Conservation (phyloP, 2,888 invertebrate species). For the Steromphala cineraria region DNA sequence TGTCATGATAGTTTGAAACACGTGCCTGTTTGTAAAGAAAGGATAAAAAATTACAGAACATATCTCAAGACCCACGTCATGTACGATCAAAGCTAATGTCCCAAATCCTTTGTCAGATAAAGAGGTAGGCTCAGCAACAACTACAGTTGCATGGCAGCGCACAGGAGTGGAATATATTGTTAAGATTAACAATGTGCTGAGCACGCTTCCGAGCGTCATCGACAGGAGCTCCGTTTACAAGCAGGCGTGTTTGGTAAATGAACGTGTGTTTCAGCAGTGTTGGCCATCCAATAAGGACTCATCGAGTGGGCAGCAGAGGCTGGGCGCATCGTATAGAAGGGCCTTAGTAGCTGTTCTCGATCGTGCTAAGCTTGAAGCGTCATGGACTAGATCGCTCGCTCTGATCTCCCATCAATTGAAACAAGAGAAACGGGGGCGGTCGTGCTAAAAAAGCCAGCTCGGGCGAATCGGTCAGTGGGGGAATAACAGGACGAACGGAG, state of each 20-base stretch:
- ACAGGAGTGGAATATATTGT: no score
- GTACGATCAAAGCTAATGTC: no score
- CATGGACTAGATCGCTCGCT: neutral
- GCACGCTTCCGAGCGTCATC: neutral
- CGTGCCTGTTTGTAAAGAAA: no score
- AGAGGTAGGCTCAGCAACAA: no score
- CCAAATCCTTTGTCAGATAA: no score
- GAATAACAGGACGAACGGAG: neutral
- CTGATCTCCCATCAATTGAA: neutral
- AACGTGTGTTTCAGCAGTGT: neutral
- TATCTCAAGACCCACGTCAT: no score
- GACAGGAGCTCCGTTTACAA: neutral
- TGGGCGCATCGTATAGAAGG: neutral
- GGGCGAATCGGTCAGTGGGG: neutral
- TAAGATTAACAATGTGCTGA: neutral
- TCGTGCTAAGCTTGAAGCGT: neutral
- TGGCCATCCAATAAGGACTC: neutral
- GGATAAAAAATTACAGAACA: no score
- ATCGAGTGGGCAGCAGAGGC: neutral
- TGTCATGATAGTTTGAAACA: no score
- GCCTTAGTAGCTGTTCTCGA: neutral
- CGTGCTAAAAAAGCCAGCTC: neutral
- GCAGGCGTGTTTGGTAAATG: neutral
- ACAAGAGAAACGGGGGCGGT: neutral
- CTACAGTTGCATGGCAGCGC: no score